Evolutionary conservation across 1,140 invertebrate genomes (phyloP).

Genomic region (Heliconius himera): DNA sequence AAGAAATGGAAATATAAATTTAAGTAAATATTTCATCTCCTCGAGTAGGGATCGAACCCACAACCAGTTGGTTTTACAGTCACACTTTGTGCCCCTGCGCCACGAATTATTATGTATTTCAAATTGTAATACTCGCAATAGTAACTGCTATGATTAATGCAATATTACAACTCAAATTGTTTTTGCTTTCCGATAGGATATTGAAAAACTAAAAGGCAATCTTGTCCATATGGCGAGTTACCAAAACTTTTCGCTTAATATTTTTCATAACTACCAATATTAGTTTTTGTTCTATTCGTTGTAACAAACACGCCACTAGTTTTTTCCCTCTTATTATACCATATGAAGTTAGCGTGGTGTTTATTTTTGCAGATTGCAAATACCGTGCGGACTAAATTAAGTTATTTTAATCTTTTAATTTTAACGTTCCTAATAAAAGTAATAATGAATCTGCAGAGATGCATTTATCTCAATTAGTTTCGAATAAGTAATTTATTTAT

Average conservation of each 20-base stretch:
- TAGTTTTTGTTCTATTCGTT: conserved; percentile 20
- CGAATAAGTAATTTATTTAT: conserved; percentile 54
- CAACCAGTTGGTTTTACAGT: too few relatives aligned
- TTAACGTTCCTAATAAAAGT: neutral
- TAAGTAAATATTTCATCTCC: too few relatives aligned
- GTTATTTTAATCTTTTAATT: neutral
- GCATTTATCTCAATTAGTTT: conserved; percentile 63
- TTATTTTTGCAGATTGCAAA: neutral
- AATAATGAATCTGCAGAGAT: conserved; percentile 35
- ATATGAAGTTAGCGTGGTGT: neutral
- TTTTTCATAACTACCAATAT: conserved; percentile 36
- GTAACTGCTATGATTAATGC: neutral
- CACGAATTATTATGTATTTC: neutral
- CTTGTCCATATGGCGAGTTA: conserved; percentile 31
- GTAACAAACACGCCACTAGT: neutral
- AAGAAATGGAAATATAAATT: too few relatives aligned
- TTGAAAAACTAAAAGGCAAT: conserved; percentile 38
- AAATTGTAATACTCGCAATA: neutral
- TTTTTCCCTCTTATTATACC: neutral
- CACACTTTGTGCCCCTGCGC: too few relatives aligned
- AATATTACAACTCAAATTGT: neutral
- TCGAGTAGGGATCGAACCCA: too few relatives aligned
- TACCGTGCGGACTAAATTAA: neutral
- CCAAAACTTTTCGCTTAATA: conserved; percentile 35
- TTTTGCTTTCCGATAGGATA: conserved; percentile 19